phyloP scores from a whole-genome alignment of 1,140 invertebrate genomes.

The Anoplophora glabripennis region DNA sequence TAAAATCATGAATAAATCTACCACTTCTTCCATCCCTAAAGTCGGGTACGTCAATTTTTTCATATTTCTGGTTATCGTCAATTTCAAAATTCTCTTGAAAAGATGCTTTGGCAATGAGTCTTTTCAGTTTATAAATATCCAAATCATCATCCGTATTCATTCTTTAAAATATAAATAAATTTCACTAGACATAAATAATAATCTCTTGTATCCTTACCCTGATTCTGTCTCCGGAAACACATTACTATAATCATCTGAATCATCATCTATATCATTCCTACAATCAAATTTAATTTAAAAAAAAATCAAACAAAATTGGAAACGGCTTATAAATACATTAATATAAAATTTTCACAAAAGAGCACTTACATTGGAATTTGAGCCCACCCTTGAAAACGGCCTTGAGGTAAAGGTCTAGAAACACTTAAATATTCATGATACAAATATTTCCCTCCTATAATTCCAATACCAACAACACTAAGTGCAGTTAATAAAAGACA shows the following conservation, averaged over 20 bases:
- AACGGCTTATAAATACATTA: neutral
- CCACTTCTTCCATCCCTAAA: slow-evolving; percentile 74
- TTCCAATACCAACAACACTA: slow-evolving; percentile 69
- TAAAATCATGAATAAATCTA: slow-evolving; percentile 87
- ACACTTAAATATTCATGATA: slow-evolving; percentile 70
- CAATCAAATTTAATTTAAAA: neutral
- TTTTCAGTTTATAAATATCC: slow-evolving; percentile 35
- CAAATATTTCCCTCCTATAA: slow-evolving; percentile 72
- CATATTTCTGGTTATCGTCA: slow-evolving; percentile 64
- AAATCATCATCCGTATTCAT: slow-evolving; percentile 36
- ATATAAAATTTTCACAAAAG: neutral
- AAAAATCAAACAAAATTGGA: neutral
- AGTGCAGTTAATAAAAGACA: slow-evolving; percentile 71
- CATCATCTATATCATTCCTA: slow-evolving; percentile 3
- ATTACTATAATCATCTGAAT: slow-evolving; percentile 5
- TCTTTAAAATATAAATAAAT: slow-evolving; percentile 8
- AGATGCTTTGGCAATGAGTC: slow-evolving; percentile 46
- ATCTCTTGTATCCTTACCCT: neutral
- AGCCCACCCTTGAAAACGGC: slow-evolving; percentile 22
- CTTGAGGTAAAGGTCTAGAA: slow-evolving; percentile 46
- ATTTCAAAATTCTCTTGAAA: slow-evolving; percentile 78
- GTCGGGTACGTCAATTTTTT: slow-evolving; percentile 77
- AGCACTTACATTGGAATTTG: slow-evolving; percentile 28
- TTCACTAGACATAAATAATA: neutral
- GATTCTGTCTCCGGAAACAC: neutral